phyloP scores from a whole-genome alignment of 2,888 invertebrate genomes.

The Hypercompe scribonia region DNA sequence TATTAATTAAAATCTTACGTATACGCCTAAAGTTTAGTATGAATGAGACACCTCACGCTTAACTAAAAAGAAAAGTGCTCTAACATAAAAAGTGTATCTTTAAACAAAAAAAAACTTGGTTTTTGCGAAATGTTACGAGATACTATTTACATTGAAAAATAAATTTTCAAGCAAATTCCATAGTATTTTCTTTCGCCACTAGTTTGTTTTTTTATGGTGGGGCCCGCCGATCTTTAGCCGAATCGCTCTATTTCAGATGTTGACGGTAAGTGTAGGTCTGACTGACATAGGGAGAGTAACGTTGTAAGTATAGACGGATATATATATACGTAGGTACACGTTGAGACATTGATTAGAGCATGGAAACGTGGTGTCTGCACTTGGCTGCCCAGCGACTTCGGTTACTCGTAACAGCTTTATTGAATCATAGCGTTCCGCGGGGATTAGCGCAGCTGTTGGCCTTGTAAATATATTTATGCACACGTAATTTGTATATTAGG shows the following conservation, averaged over 20 bases:
- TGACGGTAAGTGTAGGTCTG: constrained; percentile 85
- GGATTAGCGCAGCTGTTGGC: constrained; percentile 16
- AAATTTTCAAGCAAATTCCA: constrained; percentile 82
- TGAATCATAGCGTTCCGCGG: constrained; percentile 49
- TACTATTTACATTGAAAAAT: constrained; percentile 78
- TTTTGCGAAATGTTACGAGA: constrained; percentile 78
- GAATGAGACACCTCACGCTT: constrained; percentile 75
- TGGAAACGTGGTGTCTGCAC: constrained; percentile 64
- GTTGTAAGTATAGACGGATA: constrained; percentile 67
- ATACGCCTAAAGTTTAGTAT: constrained; percentile 78
- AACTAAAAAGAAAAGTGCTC: constrained; percentile 59
- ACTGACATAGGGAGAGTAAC: constrained; percentile 68
- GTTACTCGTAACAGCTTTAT: constrained; percentile 46
- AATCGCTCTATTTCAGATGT: constrained; percentile 85
- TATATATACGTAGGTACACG: constrained; percentile 62
- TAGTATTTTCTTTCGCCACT: constrained; percentile 80
- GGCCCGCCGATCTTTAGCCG: constrained; percentile 79
- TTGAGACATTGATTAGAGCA: constrained; percentile 63
- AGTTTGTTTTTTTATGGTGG: constrained; percentile 71
- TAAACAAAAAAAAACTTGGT: constrained; percentile 58
- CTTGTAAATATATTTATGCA: background rate
- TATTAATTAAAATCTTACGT: constrained; percentile 42
- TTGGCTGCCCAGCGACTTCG: constrained; percentile 56
- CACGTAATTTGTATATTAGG: constrained; percentile 14
- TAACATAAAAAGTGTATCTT: constrained; percentile 61